These are phyloP conservation scores for Aurelia aurita complex sp. Pacific DNA, from an alignment of 30 jellyfish, hydroid and myxozoan species.

Conservation along the genomic window DNA sequence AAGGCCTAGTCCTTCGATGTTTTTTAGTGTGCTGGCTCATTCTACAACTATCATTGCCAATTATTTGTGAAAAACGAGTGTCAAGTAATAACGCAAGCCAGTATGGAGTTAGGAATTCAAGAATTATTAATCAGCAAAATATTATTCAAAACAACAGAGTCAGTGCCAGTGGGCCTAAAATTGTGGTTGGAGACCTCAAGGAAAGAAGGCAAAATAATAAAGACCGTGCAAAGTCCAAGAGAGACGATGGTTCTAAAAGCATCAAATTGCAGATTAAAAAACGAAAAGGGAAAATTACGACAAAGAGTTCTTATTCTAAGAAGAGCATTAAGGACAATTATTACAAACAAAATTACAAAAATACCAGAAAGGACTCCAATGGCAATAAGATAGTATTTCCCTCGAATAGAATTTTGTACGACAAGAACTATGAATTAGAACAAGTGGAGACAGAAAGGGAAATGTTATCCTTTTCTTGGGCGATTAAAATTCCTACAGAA, in stretches of 20 bases:
- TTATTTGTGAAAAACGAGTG: neutral
- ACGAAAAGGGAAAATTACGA: neutral
- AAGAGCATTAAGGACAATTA: neutral
- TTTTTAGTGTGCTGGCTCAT: conserved; percentile 4
- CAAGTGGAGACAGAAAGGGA: neutral
- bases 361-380: neutral
- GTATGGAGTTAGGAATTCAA: neutral
- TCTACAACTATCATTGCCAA: neutral
- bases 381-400: neutral
- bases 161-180: neutral
- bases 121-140: no score
- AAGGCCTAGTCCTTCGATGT: conserved; percentile 10
- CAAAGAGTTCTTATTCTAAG: neutral
- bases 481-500: conserved; percentile 56
- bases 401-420: neutral
- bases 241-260: neutral
- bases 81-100: neutral
- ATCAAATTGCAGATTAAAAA: neutral
- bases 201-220: neutral
- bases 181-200: neutral
- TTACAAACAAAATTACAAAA: neutral
- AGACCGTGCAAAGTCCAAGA: neutral
- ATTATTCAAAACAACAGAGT: no score
- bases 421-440: neutral
- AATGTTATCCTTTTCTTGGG: conserved; percentile 82